These are phyloP conservation scores for Melopsittacus undulatus DNA, from an alignment of 2,797 vertebrate species.

Conservation along the genomic window DNA sequence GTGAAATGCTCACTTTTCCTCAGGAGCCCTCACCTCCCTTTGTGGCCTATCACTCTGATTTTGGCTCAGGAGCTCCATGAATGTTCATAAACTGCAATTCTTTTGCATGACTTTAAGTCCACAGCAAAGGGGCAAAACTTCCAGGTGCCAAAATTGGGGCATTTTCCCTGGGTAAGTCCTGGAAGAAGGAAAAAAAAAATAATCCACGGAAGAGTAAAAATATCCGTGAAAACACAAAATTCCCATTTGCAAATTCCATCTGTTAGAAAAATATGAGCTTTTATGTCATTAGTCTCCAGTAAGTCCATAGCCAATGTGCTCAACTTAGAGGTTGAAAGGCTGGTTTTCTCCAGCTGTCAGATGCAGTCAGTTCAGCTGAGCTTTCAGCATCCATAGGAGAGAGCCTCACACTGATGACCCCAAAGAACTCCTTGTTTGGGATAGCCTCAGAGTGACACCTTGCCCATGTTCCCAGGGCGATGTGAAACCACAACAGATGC, in stretches of 20 bases:
- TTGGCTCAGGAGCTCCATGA: not conserved
- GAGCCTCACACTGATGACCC: not conserved
- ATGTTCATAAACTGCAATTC: not conserved
- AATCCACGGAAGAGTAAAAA: not conserved
- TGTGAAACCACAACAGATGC: not conserved
- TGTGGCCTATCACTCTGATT: not conserved
- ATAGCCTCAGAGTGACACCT: not conserved
- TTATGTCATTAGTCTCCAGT: not conserved
- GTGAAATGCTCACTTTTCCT: not conserved
- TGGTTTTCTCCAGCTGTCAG: not conserved
- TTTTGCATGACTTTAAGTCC: not conserved
- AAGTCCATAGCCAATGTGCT: slow-evolving; percentile 15
- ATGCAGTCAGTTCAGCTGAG: slow-evolving; percentile 1
- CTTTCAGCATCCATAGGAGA: not conserved
- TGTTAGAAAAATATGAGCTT: not conserved
- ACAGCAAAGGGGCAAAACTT: not conserved
- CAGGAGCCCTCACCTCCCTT: not conserved
- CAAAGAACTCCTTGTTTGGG: not conserved
- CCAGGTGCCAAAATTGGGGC: not conserved
- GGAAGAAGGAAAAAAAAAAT: not conserved
- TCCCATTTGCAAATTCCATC: not conserved
- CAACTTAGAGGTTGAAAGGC: not conserved
- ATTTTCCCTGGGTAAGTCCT: not conserved
- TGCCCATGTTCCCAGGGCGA: not conserved
- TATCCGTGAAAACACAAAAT: not conserved